Base-by-base conservation (phyloP, 2,113 vertebrate genomes). In the Eulacestoma nigropectus region DNA sequence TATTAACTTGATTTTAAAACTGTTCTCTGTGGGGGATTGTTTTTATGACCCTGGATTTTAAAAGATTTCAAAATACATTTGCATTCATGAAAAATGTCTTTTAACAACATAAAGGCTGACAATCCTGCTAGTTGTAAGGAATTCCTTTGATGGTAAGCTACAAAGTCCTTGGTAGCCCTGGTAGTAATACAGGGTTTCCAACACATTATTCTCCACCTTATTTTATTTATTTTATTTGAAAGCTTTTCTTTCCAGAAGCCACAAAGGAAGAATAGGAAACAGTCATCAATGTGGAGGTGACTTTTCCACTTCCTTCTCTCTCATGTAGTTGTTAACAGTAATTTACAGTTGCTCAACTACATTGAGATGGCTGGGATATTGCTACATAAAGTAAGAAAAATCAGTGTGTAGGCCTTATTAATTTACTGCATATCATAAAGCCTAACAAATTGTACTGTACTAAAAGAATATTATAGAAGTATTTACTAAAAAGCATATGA, bases 301-400 rank as follows among this genome's bases (percentile, higher is more conserved):
- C 37, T 92, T 90, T 95, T 96, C 67, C 60, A 70, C 70, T 96
- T 96, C 91, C 85, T 96, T 87, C 82, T 96, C 91, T 95, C 89
- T 93, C 92, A 91, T 77, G 84, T 95, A 91, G 64, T 83, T 96
- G 87, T 94, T 95, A 96, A 87, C 77, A 77, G 90, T 93, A 95
- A 95, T 96, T 97, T 96, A 91, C 84, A 94, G 90, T 96, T 77
- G 35, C 82, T 94, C 83, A 57, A 87, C 95, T 96, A 65, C 75
- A 49, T 72, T 70, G 50, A 57, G 80, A 87, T 69, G 57, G 67
- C 94, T 93, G 83, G 87, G 80, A 87, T 95, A 84, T 93, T 95
- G 89, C 90, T 77, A 85, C 72, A 52, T 84, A 65, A 94, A 74
- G 92, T 95, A 87, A 89, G 95, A 94, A 97, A 97, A 92, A 82